These are phyloP conservation scores for Colinus virginianus DNA, from an alignment of 2,113 vertebrate species.

Conservation along the genomic window DNA sequence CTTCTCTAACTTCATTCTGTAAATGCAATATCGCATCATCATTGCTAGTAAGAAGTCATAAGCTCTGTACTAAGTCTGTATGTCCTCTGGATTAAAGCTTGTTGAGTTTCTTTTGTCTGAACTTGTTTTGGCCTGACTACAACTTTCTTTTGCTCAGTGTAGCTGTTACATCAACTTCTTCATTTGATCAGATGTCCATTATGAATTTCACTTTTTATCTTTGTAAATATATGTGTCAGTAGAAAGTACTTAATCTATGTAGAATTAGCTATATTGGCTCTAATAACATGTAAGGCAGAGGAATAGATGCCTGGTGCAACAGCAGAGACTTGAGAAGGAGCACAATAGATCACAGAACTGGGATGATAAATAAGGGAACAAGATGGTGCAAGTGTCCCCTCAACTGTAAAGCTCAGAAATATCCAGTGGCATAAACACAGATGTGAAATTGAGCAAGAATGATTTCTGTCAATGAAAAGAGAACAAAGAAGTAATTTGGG, in stretches of 20 bases:
- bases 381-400: neutral
- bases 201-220: neutral
- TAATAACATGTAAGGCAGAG: neutral
- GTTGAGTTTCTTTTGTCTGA: neutral
- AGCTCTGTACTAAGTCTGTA: neutral
- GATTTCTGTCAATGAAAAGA: neutral
- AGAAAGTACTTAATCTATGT: neutral
- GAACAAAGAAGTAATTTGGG: neutral
- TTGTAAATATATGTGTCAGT: neutral
- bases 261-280: neutral
- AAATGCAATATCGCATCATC: neutral
- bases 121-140: neutral
- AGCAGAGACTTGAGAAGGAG: neutral
- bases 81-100: rapidly evolving
- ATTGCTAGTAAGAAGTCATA: neutral
- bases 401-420: neutral
- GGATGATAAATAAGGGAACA: neutral
- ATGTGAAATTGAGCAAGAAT: neutral
- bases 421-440: neutral
- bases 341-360: neutral
- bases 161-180: neutral
- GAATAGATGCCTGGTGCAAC: neutral
- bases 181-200: neutral
- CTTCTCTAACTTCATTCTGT: neutral
- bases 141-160: neutral